Conservation (phyloP, 1,140 invertebrate species). For the Parapsyche elsis region DNA sequence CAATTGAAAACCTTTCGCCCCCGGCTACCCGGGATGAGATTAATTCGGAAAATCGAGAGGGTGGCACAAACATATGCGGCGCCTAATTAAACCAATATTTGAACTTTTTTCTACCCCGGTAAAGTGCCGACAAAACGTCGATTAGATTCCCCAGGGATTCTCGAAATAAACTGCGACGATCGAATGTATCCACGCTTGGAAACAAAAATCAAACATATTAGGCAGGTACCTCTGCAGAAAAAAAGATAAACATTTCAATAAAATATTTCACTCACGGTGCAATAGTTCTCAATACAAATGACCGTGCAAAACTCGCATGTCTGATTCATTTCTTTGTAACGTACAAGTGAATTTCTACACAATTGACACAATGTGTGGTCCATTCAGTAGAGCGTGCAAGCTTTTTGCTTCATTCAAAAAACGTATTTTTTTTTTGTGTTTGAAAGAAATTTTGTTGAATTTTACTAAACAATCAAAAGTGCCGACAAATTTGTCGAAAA, state of each 20-base stretch:
- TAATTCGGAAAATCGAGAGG: slow-evolving; percentile 33
- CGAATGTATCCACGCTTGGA: background rate
- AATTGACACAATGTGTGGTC: slow-evolving; percentile 28
- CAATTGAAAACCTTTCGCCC: slow-evolving; percentile 62
- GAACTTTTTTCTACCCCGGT: slow-evolving; percentile 47
- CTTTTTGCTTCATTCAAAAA: slow-evolving; percentile 23
- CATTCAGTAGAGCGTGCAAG: slow-evolving; percentile 26
- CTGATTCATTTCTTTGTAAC: slow-evolving; percentile 14
- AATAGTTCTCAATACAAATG: slow-evolving; percentile 21
- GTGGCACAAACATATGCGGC: slow-evolving; percentile 51
- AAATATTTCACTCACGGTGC: slow-evolving; percentile 19
- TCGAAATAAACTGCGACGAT: too few relatives aligned
- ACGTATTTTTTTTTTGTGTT: background rate
- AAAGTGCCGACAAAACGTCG: too few relatives aligned
- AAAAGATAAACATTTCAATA: background rate
- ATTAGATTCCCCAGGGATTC: too few relatives aligned
- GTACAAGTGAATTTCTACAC: slow-evolving; percentile 12
- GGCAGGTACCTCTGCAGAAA: background rate
- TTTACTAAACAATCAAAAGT: background rate
- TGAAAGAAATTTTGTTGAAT: background rate
- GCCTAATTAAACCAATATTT: slow-evolving; percentile 57
- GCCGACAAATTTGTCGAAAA: background rate
- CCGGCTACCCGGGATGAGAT: slow-evolving; percentile 43
- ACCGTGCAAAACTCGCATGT: slow-evolving; percentile 24
- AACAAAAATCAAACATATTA: background rate